Evolutionary conservation across 2,797 vertebrate species (phyloP).

Genomic region (Hylomyscus alleni): DNA sequence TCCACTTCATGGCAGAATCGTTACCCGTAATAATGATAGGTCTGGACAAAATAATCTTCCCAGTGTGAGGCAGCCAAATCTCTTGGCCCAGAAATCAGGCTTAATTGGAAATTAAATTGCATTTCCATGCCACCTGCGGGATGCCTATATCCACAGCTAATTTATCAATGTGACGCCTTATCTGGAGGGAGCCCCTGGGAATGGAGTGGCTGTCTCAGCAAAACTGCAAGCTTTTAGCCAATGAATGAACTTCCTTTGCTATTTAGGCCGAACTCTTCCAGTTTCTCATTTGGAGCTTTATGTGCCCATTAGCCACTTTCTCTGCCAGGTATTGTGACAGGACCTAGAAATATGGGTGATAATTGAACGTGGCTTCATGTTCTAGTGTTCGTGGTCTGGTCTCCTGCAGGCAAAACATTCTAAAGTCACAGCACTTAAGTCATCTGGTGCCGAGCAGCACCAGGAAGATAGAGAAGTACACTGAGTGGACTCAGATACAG

Average conservation of each 20-base stretch:
- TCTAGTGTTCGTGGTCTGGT: neutral
- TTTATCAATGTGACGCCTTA: conserved; percentile 67
- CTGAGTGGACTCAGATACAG: neutral
- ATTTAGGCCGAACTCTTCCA: neutral
- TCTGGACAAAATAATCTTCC: conserved; percentile 59
- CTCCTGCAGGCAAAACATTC: neutral
- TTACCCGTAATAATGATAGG: neutral
- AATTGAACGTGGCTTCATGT: rapidly evolving
- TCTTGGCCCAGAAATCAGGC: conserved; percentile 62
- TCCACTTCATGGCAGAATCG: neutral
- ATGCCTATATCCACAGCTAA: conserved; percentile 60
- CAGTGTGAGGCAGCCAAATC: conserved; percentile 38
- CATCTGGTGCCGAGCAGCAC: neutral
- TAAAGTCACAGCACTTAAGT: neutral
- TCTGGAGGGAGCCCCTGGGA: conserved; percentile 27
- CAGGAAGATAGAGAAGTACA: neutral
- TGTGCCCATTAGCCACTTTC: neutral
- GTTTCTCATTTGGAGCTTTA: neutral
- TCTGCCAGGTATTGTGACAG: neutral
- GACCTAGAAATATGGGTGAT: neutral
- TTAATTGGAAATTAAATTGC: conserved; percentile 82
- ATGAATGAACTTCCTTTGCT: neutral
- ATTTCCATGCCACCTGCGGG: conserved; percentile 64
- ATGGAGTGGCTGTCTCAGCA: neutral
- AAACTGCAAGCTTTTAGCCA: neutral